Evolutionary conservation across 2,113 vertebrate species (phyloP).

Genomic region (Deroptyus accipitrinus): DNA sequence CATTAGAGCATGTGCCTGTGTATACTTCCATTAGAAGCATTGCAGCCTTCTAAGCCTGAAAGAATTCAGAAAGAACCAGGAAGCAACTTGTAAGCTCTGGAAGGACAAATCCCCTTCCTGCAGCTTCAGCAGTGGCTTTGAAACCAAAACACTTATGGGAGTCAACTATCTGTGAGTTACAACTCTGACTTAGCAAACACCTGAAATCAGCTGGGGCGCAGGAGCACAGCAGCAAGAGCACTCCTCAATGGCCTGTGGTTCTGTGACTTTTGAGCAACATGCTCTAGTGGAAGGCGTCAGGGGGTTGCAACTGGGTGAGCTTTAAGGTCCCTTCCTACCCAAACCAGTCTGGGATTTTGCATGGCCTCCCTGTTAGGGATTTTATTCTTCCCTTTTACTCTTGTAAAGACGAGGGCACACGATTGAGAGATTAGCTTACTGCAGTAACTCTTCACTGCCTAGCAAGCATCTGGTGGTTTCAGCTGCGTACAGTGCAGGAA

Average conservation of each 20-base stretch:
- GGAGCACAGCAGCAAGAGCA: background rate
- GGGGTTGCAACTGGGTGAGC: background rate
- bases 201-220: background rate
- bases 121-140: background rate
- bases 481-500: background rate
- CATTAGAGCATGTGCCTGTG: background rate
- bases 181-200: background rate
- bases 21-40: background rate
- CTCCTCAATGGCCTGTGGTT: background rate
- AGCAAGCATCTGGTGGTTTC: background rate
- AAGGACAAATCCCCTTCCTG: slow-evolving; percentile 10
- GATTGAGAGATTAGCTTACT: background rate
- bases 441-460: background rate
- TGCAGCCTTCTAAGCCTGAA: slow-evolving; percentile 25
- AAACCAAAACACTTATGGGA: background rate
- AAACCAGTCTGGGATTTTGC: background rate
- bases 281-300: background rate
- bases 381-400: background rate
- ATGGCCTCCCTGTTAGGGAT: background rate
- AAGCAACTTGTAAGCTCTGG: slow-evolving; percentile 42
- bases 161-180: background rate
- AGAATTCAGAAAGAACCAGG: background rate
- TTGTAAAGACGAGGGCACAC: background rate
- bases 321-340: background rate
- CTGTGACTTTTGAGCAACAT: background rate